Percentiles rank a stretch among this genome's conserved stretches.
phyloP scores from a whole-genome alignment of 1,140 invertebrate genomes.

The Drosophila ironensis region DNA sequence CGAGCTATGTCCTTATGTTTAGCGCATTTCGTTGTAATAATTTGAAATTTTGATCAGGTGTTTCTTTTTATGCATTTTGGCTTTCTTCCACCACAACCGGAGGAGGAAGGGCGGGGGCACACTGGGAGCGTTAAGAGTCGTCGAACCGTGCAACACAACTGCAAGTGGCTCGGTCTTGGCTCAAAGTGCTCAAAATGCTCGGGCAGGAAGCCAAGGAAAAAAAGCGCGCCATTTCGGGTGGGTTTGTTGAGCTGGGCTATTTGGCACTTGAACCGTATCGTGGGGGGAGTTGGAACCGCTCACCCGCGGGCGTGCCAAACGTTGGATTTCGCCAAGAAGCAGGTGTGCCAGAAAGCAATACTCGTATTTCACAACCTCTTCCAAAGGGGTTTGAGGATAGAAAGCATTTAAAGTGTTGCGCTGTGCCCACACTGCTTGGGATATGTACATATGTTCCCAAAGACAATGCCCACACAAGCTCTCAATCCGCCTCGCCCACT shows the following conservation, averaged over 20 bases:
- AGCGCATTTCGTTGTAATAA: conserved; percentile 70
- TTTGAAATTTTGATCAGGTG: conserved; percentile 80
- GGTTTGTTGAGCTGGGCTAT: conserved; percentile 37
- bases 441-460: background rate
- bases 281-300: conserved; percentile 48
- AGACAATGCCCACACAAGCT: conserved; percentile 17
- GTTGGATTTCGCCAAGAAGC: conserved; percentile 23
- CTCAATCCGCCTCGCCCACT: conserved; percentile 47
- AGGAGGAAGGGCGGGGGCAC: conserved; percentile 8
- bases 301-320: background rate
- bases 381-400: too few relatives aligned
- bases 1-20: conserved; percentile 73
- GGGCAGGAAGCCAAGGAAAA: conserved; percentile 12
- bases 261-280: conserved; percentile 70
- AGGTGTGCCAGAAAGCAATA: conserved; percentile 18
- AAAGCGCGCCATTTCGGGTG: conserved; percentile 56
- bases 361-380: too few relatives aligned
- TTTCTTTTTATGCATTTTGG: conserved; percentile 61
- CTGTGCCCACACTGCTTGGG: background rate
- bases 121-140: conserved; percentile 66
- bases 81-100: conserved; percentile 42
- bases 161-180: conserved; percentile 12
- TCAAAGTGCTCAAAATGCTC: conserved; percentile 27
- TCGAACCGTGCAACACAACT: conserved; percentile 64
- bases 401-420: background rate